A percentile compares a stretch with the other conserved stretches of the same genome.
phyloP scores from a whole-genome alignment of 2,113 vertebrate genomes.

The Genyomyrus donnyi region DNA sequence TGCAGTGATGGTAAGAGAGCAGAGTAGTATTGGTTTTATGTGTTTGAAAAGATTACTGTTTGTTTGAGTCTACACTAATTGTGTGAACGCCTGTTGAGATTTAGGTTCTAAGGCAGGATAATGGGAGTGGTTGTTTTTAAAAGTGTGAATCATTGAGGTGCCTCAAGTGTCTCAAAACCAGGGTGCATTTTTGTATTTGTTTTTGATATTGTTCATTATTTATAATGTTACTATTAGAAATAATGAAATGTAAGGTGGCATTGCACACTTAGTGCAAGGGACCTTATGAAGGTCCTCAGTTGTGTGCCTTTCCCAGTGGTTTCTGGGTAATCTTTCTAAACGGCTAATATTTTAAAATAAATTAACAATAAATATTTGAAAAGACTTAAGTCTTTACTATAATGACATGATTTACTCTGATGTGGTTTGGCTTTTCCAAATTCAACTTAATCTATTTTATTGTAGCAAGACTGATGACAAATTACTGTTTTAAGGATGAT shows the following conservation, averaged over 20 bases:
- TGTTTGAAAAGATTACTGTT: background rate
- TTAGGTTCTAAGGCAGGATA: conserved; percentile 1
- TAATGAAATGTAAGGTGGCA: background rate
- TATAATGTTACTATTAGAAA: background rate
- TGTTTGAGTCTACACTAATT: conserved; percentile 11
- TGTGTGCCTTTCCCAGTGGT: conserved; percentile 3
- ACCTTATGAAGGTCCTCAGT: background rate
- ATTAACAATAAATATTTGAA: background rate
- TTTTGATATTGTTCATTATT: background rate
- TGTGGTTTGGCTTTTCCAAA: background rate
- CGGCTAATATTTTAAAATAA: background rate
- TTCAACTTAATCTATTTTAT: background rate
- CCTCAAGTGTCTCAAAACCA: background rate
- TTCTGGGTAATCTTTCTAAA: conserved; percentile 7
- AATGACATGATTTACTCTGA: background rate
- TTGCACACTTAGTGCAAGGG: background rate
- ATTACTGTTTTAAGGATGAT: background rate
- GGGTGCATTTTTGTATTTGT: background rate
- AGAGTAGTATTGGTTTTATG: background rate
- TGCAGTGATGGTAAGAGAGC: conserved; percentile 46
- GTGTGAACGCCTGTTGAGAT: background rate
- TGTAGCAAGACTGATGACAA: background rate
- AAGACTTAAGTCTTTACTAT: background rate
- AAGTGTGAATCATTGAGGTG: background rate
- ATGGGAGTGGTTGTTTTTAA: background rate